These are phyloP conservation scores for Gila robusta DNA, from an alignment of 2,797 vertebrate genomes.

Conservation along the genomic window DNA sequence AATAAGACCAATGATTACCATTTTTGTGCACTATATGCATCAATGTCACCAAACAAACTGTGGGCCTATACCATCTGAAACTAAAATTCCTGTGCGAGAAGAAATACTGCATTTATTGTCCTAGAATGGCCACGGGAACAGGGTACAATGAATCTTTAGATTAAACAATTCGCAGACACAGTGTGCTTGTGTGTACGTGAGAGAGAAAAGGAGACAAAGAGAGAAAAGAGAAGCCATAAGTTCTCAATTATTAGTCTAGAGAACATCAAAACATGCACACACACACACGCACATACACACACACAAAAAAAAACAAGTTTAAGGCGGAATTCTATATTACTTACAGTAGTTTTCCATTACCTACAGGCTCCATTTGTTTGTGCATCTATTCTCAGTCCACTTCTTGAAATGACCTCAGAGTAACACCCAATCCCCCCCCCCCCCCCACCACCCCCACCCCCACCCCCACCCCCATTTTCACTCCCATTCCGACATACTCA, in stretches of 20 bases:
- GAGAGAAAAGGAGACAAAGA: background rate
- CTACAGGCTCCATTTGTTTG: background rate
- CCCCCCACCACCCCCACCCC: too few species aligned
- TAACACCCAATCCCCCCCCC: background rate
- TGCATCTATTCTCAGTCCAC: constrained; percentile 10
- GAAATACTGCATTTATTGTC: constrained; percentile 2
- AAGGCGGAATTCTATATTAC: background rate
- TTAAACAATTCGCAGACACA: constrained; percentile 28
- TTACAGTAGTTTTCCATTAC: constrained; percentile 35
- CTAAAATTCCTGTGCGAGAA: background rate
- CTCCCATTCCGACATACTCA: constrained; percentile 19
- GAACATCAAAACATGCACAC: background rate
- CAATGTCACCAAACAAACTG: background rate
- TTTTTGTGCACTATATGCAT: constrained; percentile 17
- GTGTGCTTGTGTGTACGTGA: background rate
- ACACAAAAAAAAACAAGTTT: background rate
- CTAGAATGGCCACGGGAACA: background rate
- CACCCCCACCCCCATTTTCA: constrained; percentile 31
- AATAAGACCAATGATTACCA: background rate
- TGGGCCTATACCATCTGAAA: background rate
- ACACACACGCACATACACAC: too few species aligned
- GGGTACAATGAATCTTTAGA: constrained; percentile 33
- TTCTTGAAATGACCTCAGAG: constrained; percentile 27
- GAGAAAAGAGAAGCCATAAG: background rate
- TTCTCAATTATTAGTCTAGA: background rate